A percentile compares a stretch with the other conserved stretches of the same genome.
phyloP scores from a whole-genome alignment of 1,140 invertebrate species.

The Anoplophora glabripennis region DNA sequence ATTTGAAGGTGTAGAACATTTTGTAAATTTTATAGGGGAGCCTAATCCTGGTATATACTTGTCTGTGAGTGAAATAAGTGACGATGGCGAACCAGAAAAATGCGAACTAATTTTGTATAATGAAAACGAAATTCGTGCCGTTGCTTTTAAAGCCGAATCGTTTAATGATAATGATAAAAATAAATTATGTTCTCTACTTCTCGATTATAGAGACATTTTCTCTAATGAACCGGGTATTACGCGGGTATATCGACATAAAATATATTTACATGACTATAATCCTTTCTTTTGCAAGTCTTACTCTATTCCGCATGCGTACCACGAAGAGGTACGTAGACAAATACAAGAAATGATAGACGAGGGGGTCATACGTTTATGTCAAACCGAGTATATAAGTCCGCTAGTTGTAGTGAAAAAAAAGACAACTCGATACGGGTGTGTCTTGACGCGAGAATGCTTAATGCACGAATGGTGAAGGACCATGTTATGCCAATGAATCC shows the following conservation, averaged over 20 bases:
- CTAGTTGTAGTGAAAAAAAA: constrained; percentile 4
- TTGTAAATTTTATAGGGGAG: constrained; percentile 5
- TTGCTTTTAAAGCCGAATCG: constrained; percentile 3
- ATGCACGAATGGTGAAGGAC: constrained; percentile 26
- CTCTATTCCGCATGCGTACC: constrained; percentile 36
- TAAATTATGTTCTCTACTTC: background rate
- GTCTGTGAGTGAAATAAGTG: background rate
- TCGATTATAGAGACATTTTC: constrained; percentile 13
- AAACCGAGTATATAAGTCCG: constrained; percentile 1
- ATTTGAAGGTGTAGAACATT: background rate
- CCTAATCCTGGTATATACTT: background rate
- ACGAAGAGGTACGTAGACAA: constrained; percentile 22
- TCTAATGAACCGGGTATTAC: constrained; percentile 21
- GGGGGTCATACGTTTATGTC: constrained; percentile 6
- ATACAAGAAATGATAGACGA: constrained; percentile 28
- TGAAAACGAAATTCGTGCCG: background rate
- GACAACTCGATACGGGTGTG: constrained; percentile 23
- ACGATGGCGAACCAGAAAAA: background rate
- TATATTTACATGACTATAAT: constrained; percentile 25
- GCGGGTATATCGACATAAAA: constrained; percentile 34
- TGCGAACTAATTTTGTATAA: background rate
- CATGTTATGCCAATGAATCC: constrained; percentile 26
- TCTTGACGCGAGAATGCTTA: constrained; percentile 32
- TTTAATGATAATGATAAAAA: background rate
- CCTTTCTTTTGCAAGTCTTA: constrained; percentile 33